Conservation (phyloP, 1,140 invertebrate species). For the Oedothorax gibbosus region DNA sequence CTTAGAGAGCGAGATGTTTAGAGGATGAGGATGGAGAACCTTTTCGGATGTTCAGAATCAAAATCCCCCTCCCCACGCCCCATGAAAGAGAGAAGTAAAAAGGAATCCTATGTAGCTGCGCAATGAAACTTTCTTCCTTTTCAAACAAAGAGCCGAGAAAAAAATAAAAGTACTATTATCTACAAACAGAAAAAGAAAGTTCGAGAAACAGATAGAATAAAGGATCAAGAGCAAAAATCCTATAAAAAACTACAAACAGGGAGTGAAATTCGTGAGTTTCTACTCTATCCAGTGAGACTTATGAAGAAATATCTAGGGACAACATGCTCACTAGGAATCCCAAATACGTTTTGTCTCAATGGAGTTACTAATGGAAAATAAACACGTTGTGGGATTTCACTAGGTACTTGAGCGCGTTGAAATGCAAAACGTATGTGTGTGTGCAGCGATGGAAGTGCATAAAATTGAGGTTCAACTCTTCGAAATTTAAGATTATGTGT, state of each 20-base stretch:
- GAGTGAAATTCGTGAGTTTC: constrained; percentile 19
- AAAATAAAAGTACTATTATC: constrained; percentile 56
- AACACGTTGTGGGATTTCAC: not conserved
- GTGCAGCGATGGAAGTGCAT: too few relatives aligned
- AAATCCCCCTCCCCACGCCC: constrained; percentile 35
- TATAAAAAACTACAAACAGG: constrained; percentile 34
- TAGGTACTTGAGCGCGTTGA: too few relatives aligned
- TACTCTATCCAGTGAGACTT: constrained; percentile 36
- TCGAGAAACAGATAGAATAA: constrained; percentile 50
- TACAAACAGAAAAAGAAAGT: constrained; percentile 20
- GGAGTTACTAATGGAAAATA: constrained; percentile 35
- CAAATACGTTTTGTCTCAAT: constrained; percentile 23
- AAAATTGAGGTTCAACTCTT: too few relatives aligned
- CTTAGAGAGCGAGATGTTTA: too few relatives aligned
- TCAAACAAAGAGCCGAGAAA: constrained; percentile 4
- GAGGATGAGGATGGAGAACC: too few relatives aligned
- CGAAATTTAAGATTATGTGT: too few relatives aligned
- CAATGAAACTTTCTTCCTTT: constrained; percentile 50
- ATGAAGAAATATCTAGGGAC: constrained; percentile 29
- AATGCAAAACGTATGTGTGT: too few relatives aligned
- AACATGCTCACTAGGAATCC: not conserved
- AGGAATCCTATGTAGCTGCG: constrained; percentile 52
- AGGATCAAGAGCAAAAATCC: constrained; percentile 35
- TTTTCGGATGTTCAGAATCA: constrained; percentile 24
- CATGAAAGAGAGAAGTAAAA: constrained; percentile 17